Base-by-base conservation (phyloP, 2,113 vertebrate species). In the Rafetus swinhoei region DNA sequence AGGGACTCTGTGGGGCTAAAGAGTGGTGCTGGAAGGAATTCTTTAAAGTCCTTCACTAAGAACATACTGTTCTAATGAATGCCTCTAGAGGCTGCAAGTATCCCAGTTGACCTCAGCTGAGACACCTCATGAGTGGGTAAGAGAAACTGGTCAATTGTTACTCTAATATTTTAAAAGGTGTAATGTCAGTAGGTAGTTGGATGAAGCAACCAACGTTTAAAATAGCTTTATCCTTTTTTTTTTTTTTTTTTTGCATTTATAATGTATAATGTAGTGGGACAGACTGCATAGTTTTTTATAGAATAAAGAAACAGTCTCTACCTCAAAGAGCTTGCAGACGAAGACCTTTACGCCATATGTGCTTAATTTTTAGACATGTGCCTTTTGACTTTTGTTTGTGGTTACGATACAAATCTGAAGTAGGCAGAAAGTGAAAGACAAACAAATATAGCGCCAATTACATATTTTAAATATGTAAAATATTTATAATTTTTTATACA, bases 1-100 rank as follows among this genome's bases (percentile, higher is more conserved):
- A 0, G 90, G 87, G 91, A 3, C 27, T 86, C 86, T 56, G 45
- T 96, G 93, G 94, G 95, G 29, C 90, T 91, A 84, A 96, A 15
- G 50, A 84, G 22, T 86, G 88, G 87, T 57, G 24, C 11, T 45
- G 45, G 39, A 25, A 21, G 39, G 39, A 50, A 72, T 19, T 77
- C 5, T 50, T 77, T 21, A 50, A 13, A 77, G 39, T 13, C 19
- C 74, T 77, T 50, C 45, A 8, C 22, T 77, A 50, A 7, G 45
- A 77, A 76, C 39, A 45, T 19, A 12, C 25, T 76, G 18, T 35
- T 69, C 65, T 69, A 35, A 76, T 24, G 39, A 76, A 77, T 77
- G 39, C 21, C 39, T 76, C 32, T 69, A 35, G 65, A 39, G 19
- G 25, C 74, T 25, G 22, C 22, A 77, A 14, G 22, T 15, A 50